Percentiles rank a stretch among this genome's conserved stretches.
These are phyloP conservation scores for Phylloscopus trochiloides DNA, from an alignment of 2,113 vertebrate genomes.

Conservation along the genomic window DNA sequence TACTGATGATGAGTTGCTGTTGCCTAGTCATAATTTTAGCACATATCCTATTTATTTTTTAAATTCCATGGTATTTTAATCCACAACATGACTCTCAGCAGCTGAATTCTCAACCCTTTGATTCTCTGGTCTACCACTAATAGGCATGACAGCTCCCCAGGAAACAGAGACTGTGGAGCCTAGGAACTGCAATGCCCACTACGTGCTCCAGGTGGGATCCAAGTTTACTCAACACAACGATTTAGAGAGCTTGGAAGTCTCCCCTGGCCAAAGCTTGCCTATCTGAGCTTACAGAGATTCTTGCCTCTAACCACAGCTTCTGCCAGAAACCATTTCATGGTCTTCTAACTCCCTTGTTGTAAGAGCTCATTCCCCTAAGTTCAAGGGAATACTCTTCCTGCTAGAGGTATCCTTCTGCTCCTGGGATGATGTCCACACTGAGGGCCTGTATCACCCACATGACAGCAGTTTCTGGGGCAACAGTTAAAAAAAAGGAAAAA, in stretches of 20 bases:
- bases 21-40: background rate
- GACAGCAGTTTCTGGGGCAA: background rate
- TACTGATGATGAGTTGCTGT: background rate
- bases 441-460: background rate
- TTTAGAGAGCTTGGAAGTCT: background rate
- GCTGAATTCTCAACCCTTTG: background rate
- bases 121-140: background rate
- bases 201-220: background rate
- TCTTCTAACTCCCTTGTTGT: background rate
- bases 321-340: background rate
- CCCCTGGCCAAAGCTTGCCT: rapidly evolving
- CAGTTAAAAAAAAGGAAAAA: background rate
- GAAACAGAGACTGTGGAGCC: background rate
- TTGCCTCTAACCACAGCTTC: background rate
- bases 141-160: background rate
- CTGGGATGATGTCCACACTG: background rate
- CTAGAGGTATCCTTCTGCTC: background rate
- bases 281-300: background rate
- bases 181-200: background rate
- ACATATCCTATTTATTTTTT: background rate
- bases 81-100: background rate
- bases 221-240: background rate
- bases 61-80: background rate
- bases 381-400: background rate
- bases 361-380: background rate